Evolutionary conservation across 2,797 vertebrate species (phyloP), one percentile per base, ranked within the genome.

Genomic region (Phoebastria nigripes): DNA sequence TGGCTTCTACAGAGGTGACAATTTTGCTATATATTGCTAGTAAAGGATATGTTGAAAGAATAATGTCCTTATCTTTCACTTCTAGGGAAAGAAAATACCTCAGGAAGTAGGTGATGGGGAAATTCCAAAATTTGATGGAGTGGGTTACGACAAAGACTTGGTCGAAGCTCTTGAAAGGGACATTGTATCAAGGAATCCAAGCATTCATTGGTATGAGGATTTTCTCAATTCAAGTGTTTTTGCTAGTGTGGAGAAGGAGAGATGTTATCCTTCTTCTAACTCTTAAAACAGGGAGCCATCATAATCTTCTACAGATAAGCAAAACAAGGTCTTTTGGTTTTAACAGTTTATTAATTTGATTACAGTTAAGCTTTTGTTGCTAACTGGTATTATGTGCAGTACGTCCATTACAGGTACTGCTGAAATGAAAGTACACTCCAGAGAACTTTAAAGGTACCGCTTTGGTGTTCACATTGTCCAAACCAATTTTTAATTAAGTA

Each of bases 101-200:
- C 98, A 98, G 93, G 99, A 99, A 26, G 93, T 89, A 76, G 98
- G 94, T 37, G 99, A 99, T 56, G 97, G 91, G 44, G 99, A 99
- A 91, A 97, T 99, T 72, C 99, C 98, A 96, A 99, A 98, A 97
- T 99, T 99, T 98, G 99, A 99, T 93, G 98, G 98, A 76, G 97
- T 98, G 0, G 99, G 99, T 78, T 98, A 99, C 18, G 99, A 99
- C 97, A 98, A 98, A 87, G 99, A 99, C 90, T 96, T 99, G 87
- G 98, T 99, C 29, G 99, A 99, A 71, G 98, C 98, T 26, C 98
- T 99, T 62, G 99, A 99, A 96, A 99, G 99, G 97, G 99, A 99
- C 90, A 99, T 99, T 35, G 98, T 99, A 31, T 99, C 99, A 71
- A 98, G 99, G 89, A 99, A 99, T 97, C 99, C 99, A 26, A 99